Percentiles rank a stretch among this genome's conserved stretches.
Evolutionary conservation across 2,113 vertebrate species (phyloP).

Genomic region (Phalacrocorax pelagicus): DNA sequence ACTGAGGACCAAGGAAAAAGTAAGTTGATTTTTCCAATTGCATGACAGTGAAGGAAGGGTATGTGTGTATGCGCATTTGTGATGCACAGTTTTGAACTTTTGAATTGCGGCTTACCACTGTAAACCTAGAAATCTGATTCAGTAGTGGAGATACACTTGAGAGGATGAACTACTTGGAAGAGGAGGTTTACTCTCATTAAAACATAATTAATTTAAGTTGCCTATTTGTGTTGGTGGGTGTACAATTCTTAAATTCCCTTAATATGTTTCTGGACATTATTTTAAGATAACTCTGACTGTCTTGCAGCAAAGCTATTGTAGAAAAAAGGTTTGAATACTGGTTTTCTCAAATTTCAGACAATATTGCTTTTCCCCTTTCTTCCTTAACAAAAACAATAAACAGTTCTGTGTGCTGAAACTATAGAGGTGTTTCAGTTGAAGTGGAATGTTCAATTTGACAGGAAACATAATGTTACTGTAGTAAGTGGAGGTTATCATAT

Average conservation of each 20-base stretch:
- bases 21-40: slow-evolving; percentile 45
- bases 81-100: not conserved
- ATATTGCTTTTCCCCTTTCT: not conserved
- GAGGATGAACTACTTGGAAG: not conserved
- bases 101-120: not conserved
- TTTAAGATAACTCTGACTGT: not conserved
- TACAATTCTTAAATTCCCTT: not conserved
- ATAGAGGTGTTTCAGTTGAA: not conserved
- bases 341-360: not conserved
- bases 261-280: not conserved
- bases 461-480: not conserved
- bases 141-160: not conserved
- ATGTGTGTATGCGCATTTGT: not conserved
- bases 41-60: not conserved
- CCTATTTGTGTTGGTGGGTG: not conserved
- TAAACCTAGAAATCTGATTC: not conserved
- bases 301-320: not conserved
- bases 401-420: not conserved
- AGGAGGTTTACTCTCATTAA: not conserved
- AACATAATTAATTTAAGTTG: not conserved
- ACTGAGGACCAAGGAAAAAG: slow-evolving; percentile 95
- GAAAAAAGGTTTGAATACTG: not conserved
- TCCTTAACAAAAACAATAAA: not conserved
- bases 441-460: not conserved
- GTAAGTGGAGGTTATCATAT: not conserved